Evolutionary conservation across 2,113 vertebrate species (phyloP).

Genomic region (Columba livia): DNA sequence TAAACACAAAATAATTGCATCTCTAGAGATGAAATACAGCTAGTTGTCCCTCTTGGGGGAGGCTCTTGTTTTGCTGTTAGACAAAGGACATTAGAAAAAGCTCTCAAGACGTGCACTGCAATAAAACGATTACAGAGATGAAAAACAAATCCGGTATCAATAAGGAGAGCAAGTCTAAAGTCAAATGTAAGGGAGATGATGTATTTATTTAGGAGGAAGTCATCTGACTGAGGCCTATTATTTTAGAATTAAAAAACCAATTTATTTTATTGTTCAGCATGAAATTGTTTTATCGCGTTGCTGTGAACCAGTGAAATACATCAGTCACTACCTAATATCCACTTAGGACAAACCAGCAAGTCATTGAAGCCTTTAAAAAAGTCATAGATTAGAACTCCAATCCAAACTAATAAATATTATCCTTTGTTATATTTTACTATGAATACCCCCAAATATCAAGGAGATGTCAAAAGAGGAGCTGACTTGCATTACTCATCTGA

Average conservation of each 20-base stretch:
- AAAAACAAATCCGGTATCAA: background rate
- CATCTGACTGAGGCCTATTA: background rate
- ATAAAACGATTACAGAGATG: background rate
- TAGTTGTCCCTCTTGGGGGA: constrained; percentile 66
- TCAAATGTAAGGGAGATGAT: background rate
- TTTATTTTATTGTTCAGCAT: background rate
- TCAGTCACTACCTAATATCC: background rate
- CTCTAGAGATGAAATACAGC: constrained; percentile 77
- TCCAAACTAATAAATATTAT: background rate
- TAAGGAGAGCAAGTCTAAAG: background rate
- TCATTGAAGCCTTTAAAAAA: background rate
- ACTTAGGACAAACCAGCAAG: background rate
- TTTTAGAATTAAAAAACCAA: background rate
- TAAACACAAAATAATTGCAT: constrained; percentile 79
- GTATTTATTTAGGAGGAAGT: background rate
- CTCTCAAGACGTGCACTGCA: background rate
- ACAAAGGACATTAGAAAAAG: background rate
- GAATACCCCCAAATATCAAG: background rate
- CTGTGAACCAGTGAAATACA: background rate
- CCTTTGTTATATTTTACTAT: background rate
- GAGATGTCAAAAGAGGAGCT: background rate
- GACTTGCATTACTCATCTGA: background rate
- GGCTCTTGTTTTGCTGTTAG: constrained; percentile 46
- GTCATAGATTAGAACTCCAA: background rate
- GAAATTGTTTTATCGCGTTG: background rate